Base-by-base conservation (phyloP, 2,888 invertebrate species). In the Ennomos erosarius region DNA sequence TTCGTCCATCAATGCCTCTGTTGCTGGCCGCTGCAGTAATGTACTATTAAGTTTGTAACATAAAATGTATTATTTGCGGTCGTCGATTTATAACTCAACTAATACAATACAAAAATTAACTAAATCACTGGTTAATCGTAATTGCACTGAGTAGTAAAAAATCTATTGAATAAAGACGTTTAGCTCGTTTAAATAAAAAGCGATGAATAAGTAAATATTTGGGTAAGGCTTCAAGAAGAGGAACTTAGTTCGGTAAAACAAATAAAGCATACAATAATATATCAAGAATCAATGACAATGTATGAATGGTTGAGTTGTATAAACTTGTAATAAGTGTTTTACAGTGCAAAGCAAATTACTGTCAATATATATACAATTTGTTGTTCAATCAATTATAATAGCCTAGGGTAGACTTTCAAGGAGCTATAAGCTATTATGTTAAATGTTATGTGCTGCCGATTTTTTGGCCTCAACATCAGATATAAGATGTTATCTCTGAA, bases 251-350 rank as follows among this genome's bases (percentile, higher is more conserved):
- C 49, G 40, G 1, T 47, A 37, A 47, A 47, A 8, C n/a, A n/a
- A 37, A 10, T 10, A 12, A 48, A 38, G n/a, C 10, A 50, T 42
- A 40, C 40, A 50, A 50, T 50, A 50, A 40, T 38, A 6, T 39
- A 47, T 48, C 11, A 16, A 8, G 26, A 26, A 26, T 26, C 26
- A 39, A 38, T 4, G 13, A 50, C 40, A 10, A 35, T 51, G 42
- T 51, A 13, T 12, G 42, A 11, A 6, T 36, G 50, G 39, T 50
- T 35, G 38, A 37, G 34, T 57, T 51, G 57, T 46, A 51, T 57
- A 40, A 11, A 35, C 10, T 33, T 44, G 39, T 42, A 35, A 11
- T 55, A 56, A 33, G 33, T 50, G 10, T 36, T 56, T 26, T 44
- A 44, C 34, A 38, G 34, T 54, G 37, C 5, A 12, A n/a, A 36